Conservation (phyloP, 2,797 vertebrate species). For the Sebastes itinus region DNA sequence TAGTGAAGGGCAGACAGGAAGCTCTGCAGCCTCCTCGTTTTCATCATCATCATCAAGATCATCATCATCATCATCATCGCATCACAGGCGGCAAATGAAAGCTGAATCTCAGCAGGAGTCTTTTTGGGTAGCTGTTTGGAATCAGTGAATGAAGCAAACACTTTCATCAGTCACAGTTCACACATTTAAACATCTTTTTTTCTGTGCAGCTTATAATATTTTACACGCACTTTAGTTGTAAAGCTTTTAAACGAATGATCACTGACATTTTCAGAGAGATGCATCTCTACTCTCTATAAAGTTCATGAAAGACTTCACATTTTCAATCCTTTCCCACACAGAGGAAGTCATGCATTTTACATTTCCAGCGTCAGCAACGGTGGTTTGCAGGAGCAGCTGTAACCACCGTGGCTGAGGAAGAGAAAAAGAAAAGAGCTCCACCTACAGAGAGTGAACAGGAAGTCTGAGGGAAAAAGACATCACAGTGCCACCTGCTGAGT, state of each 20-base stretch:
- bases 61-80: not conserved
- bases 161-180: not conserved
- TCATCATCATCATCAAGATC: not conserved
- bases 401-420: not conserved
- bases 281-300: not conserved
- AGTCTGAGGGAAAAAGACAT: constrained; percentile 4
- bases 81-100: constrained; percentile 29
- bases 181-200: not conserved
- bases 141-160: constrained; percentile 19
- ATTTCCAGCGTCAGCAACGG: constrained; percentile 7
- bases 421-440: constrained; percentile 38
- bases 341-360: constrained; percentile 43
- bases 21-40: constrained; percentile 1
- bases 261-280: not conserved
- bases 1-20: constrained; percentile 22
- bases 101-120: constrained; percentile 6
- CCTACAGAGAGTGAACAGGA: constrained; percentile 12
- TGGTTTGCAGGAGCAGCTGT: constrained; percentile 11
- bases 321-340: not conserved
- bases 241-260: not conserved
- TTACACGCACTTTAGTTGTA: not conserved
- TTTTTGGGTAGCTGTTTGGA: not conserved
- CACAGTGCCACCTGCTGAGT: constrained; percentile 12
- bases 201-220: not conserved
- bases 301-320: not conserved